Evolutionary conservation across 2,113 vertebrate species (phyloP), one percentile per base, ranked within the genome.

Genomic region (Tor tambroides): DNA sequence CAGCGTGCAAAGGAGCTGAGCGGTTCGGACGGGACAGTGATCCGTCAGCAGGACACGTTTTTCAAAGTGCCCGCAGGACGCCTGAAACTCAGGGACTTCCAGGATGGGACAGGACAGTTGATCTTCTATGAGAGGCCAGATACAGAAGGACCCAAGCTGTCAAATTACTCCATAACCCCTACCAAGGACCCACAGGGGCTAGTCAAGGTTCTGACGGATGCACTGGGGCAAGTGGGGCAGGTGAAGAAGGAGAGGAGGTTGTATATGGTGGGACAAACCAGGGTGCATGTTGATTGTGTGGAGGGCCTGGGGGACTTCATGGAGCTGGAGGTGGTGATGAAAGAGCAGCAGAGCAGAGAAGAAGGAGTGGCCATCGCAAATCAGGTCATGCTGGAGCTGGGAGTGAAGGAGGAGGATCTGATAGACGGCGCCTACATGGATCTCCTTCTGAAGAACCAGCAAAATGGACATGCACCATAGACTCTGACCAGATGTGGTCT

Each of bases 311-410:
- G 96, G 8, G 88, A 95, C 88, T 97, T 95, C 90, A 91, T 96
- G 94, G 96, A 97, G 88, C 94, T 97, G 88, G 96, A 97, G 95
- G 96, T 97, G 90, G 94, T 96, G 89, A 94, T 97, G 93, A 89
- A 69, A 15, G 94, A 95, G 0, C 92, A 93, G 2, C 96, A 97
- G 91, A 95, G 72, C 0, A 78, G 90, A 0, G 92, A 95, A 63
- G 95, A 96, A 0, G 96, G 96, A 0, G 93, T 94, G 87, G 69
- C 88, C 6, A 91, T 95, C 85, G 96, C 96, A 0, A 90, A 75
- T 23, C 63, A 84, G 17, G 91, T 97, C 91, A 96, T 97, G 96
- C 80, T 88, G 41, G 87, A 94, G n/a, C 92, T 97, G 63, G 94
- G 94, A 0, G 91, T 97, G 3, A 51, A 88, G 1, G 78, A 91